These are phyloP conservation scores for Cisticola juncidis DNA, from an alignment of 2,113 vertebrate species.

Conservation along the genomic window DNA sequence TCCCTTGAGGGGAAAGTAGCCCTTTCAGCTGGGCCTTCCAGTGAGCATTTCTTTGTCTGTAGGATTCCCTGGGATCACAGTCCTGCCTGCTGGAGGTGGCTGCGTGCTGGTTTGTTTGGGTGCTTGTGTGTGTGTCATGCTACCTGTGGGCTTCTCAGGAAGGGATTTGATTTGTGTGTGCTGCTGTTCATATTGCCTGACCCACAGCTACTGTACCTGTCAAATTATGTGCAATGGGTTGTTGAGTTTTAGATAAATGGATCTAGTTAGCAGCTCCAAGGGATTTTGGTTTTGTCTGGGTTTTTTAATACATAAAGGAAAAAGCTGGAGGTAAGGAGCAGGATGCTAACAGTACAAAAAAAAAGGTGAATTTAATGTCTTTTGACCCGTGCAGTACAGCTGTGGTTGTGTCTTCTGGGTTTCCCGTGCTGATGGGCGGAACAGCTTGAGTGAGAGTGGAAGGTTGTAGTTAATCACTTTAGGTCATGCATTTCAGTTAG, in stretches of 20 bases:
- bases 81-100: background rate
- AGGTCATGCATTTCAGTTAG: background rate
- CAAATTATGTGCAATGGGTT: background rate
- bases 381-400: background rate
- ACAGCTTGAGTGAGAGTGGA: background rate
- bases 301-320: background rate
- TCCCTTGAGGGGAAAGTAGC: background rate
- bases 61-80: background rate
- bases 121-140: background rate
- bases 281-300: background rate
- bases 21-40: background rate
- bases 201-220: background rate
- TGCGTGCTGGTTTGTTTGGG: accelerated
- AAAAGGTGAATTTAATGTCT: background rate
- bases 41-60: background rate
- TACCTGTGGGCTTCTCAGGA: background rate
- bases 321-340: background rate
- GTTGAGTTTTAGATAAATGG: background rate
- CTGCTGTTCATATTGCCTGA: background rate
- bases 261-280: background rate
- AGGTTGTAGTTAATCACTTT: background rate
- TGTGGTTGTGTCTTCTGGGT: background rate
- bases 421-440: background rate
- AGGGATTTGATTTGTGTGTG: background rate
- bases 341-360: background rate